Conservation (phyloP, 2,797 vertebrate genomes). For the Sylvilagus floridanus region DNA sequence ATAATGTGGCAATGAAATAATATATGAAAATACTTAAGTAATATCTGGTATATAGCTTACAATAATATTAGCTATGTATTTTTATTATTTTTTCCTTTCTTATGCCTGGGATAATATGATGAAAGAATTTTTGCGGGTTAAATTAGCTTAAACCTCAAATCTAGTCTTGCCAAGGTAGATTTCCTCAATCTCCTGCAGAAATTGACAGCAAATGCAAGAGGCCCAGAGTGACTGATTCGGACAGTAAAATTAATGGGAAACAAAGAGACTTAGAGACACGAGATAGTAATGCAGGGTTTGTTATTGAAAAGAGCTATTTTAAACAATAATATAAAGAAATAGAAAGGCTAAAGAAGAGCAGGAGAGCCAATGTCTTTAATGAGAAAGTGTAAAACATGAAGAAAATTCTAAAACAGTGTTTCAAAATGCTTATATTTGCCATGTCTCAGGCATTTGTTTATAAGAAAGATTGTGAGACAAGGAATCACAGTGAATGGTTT, state of each 20-base stretch:
- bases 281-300: not conserved
- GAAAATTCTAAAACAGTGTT: not conserved
- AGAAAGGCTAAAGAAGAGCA: not conserved
- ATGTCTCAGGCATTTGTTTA: not conserved
- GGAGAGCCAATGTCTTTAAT: not conserved
- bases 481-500: not conserved
- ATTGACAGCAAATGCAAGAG: not conserved
- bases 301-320: not conserved
- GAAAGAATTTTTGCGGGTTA: not conserved
- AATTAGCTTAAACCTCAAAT: not conserved
- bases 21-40: not conserved
- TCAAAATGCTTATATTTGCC: not conserved
- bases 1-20: not conserved
- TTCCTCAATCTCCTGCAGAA: not conserved
- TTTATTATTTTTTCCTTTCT: not conserved
- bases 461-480: not conserved
- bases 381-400: not conserved
- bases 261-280: not conserved
- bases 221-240: not conserved
- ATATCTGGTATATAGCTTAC: not conserved
- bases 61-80: not conserved
- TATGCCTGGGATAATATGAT: not conserved
- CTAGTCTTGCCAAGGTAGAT: not conserved
- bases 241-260: not conserved
- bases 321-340: not conserved